Evolutionary conservation across 2,797 vertebrate species (phyloP), one percentile per base, ranked within the genome.

Genomic region (Coccyzus lansbergi): DNA sequence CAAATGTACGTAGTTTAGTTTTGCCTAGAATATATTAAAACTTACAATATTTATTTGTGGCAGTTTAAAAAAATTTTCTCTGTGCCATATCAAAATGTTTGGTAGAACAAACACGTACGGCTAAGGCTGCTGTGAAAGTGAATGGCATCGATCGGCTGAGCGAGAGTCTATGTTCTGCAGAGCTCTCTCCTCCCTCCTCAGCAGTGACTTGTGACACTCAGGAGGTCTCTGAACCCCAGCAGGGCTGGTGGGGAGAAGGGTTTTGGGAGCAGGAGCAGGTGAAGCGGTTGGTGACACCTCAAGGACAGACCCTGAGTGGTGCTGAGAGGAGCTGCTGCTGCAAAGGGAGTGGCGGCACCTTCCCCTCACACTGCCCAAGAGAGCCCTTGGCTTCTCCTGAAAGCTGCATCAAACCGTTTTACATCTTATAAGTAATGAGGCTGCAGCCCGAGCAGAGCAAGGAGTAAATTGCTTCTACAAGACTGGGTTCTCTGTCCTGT

Each of bases 101-200:
- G 77, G 69, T 49, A 92, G 80, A 81, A 95, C 15, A 91, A 81
- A 85, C 40, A 90, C 46, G 86, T 62, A 51, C 81, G 71, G 63
- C 91, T 93, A 92, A 95, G 96, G 85, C 91, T 94, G 81, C 62
- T 92, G 86, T 86, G 90, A 90, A 90, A 93, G 63, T 8, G 18
- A 53, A 85, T 21, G 55, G 53, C 40, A 34, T 68, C 60, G 55
- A 83, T 74, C 64, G 79, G 60, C 85, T 91, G 76, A 40, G 72
- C 63, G 49, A 4, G 2, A 65, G 25, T 29, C 78, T 51, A 5
- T 24, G 0, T 38, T 72, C 67, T 90, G 80, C 83, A 94, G 59
- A 88, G 78, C 77, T 83, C 40, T 55, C 75, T 76, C 55, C 63
- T 82, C 83, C 48, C 62, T 62, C 81, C 81, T 49, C 70, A 71